Percentiles rank a stretch among this genome's conserved stretches.
Conservation (phyloP, 2,888 invertebrate genomes). For the Tineola bisselliella region DNA sequence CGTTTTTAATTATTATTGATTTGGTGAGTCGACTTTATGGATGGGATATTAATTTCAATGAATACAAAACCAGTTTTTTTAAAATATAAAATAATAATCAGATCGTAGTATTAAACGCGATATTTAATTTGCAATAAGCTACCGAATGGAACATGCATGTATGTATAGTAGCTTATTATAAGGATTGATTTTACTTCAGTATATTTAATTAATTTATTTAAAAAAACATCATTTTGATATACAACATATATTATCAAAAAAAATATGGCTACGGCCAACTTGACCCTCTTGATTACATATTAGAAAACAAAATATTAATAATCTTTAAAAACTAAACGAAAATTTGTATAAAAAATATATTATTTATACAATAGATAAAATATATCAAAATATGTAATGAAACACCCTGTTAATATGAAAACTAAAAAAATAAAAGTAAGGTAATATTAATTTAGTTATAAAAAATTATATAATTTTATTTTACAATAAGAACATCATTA, state of each 20-base stretch:
- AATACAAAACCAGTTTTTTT: neutral
- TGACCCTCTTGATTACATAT: no score
- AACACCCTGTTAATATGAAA: no score
- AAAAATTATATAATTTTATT: neutral
- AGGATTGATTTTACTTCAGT: constrained; percentile 1
- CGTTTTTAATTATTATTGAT: neutral
- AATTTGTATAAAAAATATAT: no score
- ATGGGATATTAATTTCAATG: neutral
- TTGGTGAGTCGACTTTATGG: neutral
- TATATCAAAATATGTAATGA: no score
- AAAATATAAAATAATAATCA: neutral
- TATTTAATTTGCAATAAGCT: constrained; percentile 8
- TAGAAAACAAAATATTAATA: no score
- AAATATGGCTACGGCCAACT: no score
- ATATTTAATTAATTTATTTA: neutral
- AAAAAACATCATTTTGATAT: neutral
- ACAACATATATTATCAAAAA: no score
- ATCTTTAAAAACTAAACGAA: no score
- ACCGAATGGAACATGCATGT: constrained; percentile 1
- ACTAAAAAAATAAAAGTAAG: no score
- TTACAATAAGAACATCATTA: neutral
- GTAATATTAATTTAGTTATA: neutral
- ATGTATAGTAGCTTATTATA: neutral
- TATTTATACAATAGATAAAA: no score
- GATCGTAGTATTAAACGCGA: no score